Base-by-base conservation (phyloP, 2,888 invertebrate species). In the Dicyrtomina minuta region DNA sequence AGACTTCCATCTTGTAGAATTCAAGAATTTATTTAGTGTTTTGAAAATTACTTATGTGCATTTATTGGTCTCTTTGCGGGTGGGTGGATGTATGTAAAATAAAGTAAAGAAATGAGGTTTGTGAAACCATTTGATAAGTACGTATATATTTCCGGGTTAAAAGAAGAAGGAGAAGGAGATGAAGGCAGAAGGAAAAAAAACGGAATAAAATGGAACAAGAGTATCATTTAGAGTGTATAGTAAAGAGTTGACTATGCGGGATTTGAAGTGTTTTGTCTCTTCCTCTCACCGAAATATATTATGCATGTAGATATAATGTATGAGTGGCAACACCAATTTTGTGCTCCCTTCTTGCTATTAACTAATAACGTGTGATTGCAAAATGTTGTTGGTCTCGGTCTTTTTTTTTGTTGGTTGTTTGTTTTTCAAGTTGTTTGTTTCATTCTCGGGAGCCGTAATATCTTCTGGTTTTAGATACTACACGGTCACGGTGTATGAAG, bases 151-250 rank as follows among this genome's bases (percentile, higher is more conserved):
- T 51, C 51, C 20, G 51, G 17, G 10, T 17, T 46, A 51, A 20
- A 51, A 4, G 20, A 55, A 15, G 24, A 26, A 55, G 27, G 22
- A 24, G n/a, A 13, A 53, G n/a, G 27, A 26, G 22, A 20, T 12
- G 17, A 20, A 22, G 51, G 15, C 6, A 46, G 46, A 51, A 8
- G 51, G 22, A 10, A 51, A 51, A 51, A 51, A 51, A 17, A 51
- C 17, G 17, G 46, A 46, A 4, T 5, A 15, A 53, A 51, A 51
- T 51, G 53, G 64, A 64, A 65, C 65, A 65, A 53, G 65, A 53
- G 41, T 65, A 55, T 65, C 55, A 65, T 65, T 53, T 65, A 64
- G 64, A 53, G 24, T 22, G 55, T n/a, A n/a, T n/a, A n/a, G n/a
- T n/a, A n/a, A n/a, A n/a, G 65, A 55, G 55, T 20, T 65, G 55